Percentiles rank a stretch among this genome's conserved stretches.
phyloP scores from a whole-genome alignment of 2,888 invertebrate genomes.

The Boloria euphrosyne region DNA sequence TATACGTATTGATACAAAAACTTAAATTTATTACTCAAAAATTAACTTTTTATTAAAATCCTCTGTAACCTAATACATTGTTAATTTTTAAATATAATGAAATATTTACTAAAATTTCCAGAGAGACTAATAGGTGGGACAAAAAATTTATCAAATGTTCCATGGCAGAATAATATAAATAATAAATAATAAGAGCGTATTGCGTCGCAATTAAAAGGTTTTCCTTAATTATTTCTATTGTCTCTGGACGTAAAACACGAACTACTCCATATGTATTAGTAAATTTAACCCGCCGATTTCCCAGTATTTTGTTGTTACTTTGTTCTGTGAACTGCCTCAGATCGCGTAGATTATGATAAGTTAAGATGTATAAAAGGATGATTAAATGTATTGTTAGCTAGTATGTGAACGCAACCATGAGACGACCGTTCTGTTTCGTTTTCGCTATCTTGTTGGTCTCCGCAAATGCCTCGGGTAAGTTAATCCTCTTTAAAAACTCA shows the following conservation, averaged over 20 bases:
- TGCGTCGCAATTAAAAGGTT: background rate
- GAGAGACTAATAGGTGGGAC: no score
- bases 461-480: constrained; percentile 47
- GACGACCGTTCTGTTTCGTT: constrained; percentile 49
- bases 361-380: constrained; percentile 69
- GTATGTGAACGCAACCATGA: constrained; percentile 57
- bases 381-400: constrained; percentile 32
- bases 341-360: constrained; percentile 55
- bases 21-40: no score
- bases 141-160: no score
- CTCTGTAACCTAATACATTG: no score
- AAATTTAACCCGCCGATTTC: constrained; percentile 48
- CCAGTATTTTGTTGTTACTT: constrained; percentile 48
- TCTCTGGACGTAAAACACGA: constrained; percentile 12
- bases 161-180: no score
- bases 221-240: background rate
- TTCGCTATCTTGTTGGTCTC: constrained; percentile 47
- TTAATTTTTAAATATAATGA: no score
- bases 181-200: background rate
- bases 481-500: constrained; percentile 1
- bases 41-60: no score
- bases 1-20: no score
- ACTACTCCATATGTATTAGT: constrained; percentile 26
- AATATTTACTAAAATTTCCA: no score
- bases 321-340: constrained; percentile 58